Base-by-base conservation (phyloP, 2,888 invertebrate genomes). In the Allygus modestus region DNA sequence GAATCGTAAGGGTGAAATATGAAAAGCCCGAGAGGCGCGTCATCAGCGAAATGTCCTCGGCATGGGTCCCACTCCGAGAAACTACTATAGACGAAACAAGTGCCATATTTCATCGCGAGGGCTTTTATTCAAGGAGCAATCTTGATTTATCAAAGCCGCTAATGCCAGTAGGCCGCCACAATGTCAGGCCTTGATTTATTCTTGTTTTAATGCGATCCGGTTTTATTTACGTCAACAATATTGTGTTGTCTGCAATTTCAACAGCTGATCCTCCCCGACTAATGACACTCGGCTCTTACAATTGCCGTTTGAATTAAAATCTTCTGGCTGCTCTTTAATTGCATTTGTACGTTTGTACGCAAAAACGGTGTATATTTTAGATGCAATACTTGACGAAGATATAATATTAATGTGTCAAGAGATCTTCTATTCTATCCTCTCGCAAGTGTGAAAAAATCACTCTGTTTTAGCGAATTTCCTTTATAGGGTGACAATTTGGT, bases 41-140 rank as follows among this genome's bases (percentile, higher is more conserved):
- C 41, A 73, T 43, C 73, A 73, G 41, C n/a, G 73, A 20, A 41
- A 73, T 69, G 37, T 73, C 73, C 43, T 17, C 77, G 26, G 46
- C 28, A 77, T 23, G 20, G 46, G 23, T 73, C 41, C 69, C 73
- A 41, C 69, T 69, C 15, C 7, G 69, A 17, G 15, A 15, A 23
- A 61, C 69, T 69, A 73, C 43, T 28, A 77, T 31, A 43, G 77
- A 31, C 77, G 77, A 46, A 51, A 51, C 43, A 46, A 77, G 26
- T 23, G 51, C 51, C 28, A 77, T 77, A 77, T 77, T 77, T 77
- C 77, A 77, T 77, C 7, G 28, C 28, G 77, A 77, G 43, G 77
- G 77, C 77, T 77, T 77, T 51, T 77, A 77, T 77, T 77, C 51
- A 77, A 77, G 43, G 77, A 77, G 77, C 43, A 51, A 51, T 51